Evolutionary conservation across 2,888 invertebrate species (phyloP).

Genomic region (Ectobius pallidus): DNA sequence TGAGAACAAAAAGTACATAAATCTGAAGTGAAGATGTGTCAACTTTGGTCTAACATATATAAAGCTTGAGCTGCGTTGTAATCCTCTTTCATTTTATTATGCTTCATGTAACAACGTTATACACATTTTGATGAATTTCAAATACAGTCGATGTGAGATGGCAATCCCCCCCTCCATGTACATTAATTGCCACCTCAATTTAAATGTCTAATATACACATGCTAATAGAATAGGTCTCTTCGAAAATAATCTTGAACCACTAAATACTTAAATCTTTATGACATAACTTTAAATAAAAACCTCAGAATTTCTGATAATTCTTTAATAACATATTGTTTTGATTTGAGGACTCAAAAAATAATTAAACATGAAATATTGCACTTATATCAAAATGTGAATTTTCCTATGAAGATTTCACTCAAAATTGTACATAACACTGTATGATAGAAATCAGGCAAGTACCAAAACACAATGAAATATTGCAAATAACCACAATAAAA

Average conservation of each 20-base stretch:
- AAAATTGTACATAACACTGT: not conserved
- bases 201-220: not conserved
- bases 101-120: not conserved
- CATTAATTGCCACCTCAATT: not conserved
- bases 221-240: too few species aligned
- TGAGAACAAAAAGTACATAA: too few species aligned
- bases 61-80: too few species aligned
- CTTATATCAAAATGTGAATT: not conserved
- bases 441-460: not conserved
- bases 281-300: not conserved
- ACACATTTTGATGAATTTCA: not conserved
- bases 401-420: not conserved
- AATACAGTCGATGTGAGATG: not conserved
- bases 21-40: too few species aligned
- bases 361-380: slow-evolving; percentile 13
- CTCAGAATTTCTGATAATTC: not conserved
- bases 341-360: not conserved
- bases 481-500: too few species aligned
- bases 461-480: not conserved
- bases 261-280: too few species aligned
- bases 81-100: not conserved
- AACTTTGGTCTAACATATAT: too few species aligned
- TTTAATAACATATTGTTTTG: slow-evolving; percentile 5
- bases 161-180: too few species aligned
- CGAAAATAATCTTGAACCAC: too few species aligned